Evolutionary conservation across 2,888 invertebrate species (phyloP), one percentile per base, ranked within the genome.

Genomic region (Dynastes maya): DNA sequence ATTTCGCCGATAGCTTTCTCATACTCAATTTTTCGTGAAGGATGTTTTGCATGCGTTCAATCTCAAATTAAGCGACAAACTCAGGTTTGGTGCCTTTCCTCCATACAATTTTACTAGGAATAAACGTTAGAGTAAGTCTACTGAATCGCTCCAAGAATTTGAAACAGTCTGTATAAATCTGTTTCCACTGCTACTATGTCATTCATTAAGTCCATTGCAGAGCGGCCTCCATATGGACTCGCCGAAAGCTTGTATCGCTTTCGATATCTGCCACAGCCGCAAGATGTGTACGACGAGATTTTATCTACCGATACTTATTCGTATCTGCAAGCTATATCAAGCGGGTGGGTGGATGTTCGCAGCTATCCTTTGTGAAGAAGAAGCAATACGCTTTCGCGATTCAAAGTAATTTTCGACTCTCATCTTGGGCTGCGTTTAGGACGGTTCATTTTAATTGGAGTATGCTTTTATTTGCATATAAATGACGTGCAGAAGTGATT

Each of bases 231-330:
- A 51, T 68, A 49, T 16, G 68, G 22, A 58, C 55, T 58, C 22
- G 51, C 68, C 51, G 53, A 68, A 22, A 51, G 49, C 68, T 51
- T 68, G 68, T 68, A 68, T 68, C 68, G 68, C 51, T 68, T 68
- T 68, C 68, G 68, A 68, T 68, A 68, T 68, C 68, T 51, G 51
- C 68, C 68, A 67, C 65, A 51, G n/a, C 49, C 45, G 65, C 65
- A 8, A 45, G 68, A 68, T 68, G 51, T 22, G 68, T 51, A 68
- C 68, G 68, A 68, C n/a, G 16, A 58, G 68, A 68, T 68, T 8
- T 68, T 68, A 68, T 68, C 53, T 68, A 11, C 32, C 5, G 63
- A 63, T 63, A 9, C 29, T 63, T 32, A 63, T 22, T 68, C 27
- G 51, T 68, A 68, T 68, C 68, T 53, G 51, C 51, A 1, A 51